Percentiles rank a stretch among this genome's conserved stretches.
phyloP scores from a whole-genome alignment of 2,113 vertebrate genomes.

The Siniperca knerii region DNA sequence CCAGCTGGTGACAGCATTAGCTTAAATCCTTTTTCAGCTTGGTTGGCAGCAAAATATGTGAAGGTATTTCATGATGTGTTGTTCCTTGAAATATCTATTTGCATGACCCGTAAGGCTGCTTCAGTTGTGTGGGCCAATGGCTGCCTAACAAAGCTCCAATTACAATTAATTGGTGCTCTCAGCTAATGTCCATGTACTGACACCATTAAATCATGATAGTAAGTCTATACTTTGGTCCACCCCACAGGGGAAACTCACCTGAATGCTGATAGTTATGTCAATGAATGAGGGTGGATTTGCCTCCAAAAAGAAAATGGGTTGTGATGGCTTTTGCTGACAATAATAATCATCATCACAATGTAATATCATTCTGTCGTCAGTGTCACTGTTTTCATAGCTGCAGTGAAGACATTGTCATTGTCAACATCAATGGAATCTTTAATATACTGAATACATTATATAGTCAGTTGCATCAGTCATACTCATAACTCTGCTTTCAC shows the following conservation, averaged over 20 bases:
- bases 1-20: slow-evolving; percentile 22
- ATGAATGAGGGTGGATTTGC: not conserved
- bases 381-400: not conserved
- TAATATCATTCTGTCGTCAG: not conserved
- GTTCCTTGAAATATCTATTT: not conserved
- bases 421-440: not conserved
- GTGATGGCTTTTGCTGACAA: not conserved
- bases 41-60: slow-evolving; percentile 23
- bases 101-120: not conserved
- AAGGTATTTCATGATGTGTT: slow-evolving; percentile 1
- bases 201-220: not conserved
- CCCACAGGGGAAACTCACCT: not conserved
- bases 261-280: not conserved
- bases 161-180: not conserved
- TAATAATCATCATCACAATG: not conserved
- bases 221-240: not conserved
- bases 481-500: not conserved
- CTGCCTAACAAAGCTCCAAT: not conserved
- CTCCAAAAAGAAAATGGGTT: not conserved
- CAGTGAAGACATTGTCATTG: not conserved
- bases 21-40: slow-evolving; percentile 18
- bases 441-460: not conserved
- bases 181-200: not conserved
- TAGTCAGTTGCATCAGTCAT: slow-evolving; percentile 17
- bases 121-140: not conserved